Conservation (phyloP, 2,113 vertebrate genomes). For the Heloderma charlesbogerti region DNA sequence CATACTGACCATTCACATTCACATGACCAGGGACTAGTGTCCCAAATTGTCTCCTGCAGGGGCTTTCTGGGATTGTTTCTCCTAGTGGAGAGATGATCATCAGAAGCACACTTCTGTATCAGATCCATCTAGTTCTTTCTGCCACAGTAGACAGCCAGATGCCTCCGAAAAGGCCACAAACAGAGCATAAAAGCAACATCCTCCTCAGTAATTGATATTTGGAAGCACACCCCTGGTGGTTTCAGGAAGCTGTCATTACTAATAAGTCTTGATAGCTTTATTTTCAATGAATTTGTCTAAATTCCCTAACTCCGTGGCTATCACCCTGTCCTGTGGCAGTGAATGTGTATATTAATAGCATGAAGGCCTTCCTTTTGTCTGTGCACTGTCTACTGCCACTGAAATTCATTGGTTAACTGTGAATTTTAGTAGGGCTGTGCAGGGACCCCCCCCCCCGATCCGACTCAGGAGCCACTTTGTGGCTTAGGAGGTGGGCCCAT, state of each 20-base stretch:
- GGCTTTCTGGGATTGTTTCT: background rate
- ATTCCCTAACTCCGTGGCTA: too few species aligned
- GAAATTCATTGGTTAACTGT: background rate
- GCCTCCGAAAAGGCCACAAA: background rate
- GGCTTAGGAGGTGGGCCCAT: too few species aligned
- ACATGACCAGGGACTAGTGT: background rate
- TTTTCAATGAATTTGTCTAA: background rate
- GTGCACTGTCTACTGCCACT: background rate
- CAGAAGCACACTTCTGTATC: background rate
- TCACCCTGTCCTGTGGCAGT: background rate
- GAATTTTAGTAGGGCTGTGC: too few species aligned
- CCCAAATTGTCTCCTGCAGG: background rate
- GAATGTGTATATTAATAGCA: background rate
- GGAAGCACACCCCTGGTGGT: background rate
- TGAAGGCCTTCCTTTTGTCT: background rate
- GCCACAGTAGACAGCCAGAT: background rate
- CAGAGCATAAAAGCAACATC: background rate
- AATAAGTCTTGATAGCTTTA: background rate
- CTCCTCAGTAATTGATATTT: background rate
- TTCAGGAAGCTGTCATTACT: background rate
- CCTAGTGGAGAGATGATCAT: background rate
- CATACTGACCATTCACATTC: background rate
- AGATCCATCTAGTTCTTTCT: background rate
- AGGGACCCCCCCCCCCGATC: too few species aligned
- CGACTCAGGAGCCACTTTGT: too few species aligned